These are phyloP conservation scores for Cochlearius cochlearius DNA, from an alignment of 2,113 vertebrate species.

Conservation along the genomic window DNA sequence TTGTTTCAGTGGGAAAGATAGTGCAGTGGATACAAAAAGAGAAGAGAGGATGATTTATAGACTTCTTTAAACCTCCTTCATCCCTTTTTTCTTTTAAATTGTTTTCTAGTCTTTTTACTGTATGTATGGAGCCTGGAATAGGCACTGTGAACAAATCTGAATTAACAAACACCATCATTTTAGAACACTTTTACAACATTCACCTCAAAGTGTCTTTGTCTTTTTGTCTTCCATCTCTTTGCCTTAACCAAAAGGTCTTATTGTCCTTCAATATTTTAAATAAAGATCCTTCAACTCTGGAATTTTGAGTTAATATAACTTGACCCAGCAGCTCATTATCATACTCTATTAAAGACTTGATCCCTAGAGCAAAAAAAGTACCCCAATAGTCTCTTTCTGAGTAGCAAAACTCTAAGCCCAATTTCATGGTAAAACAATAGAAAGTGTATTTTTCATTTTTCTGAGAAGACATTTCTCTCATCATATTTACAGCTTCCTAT, in stretches of 20 bases:
- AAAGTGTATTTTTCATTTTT: not conserved
- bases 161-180: not conserved
- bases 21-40: not conserved
- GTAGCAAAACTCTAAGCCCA: not conserved
- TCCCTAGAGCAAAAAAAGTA: not conserved
- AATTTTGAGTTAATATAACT: not conserved
- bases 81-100: not conserved
- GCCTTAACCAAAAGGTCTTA: not conserved
- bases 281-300: not conserved
- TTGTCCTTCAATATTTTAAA: not conserved
- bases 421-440: not conserved
- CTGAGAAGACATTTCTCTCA: not conserved
- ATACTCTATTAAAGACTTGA: not conserved
- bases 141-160: not conserved
- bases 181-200: not conserved
- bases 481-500: not conserved
- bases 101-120: not conserved
- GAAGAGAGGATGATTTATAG: not conserved
- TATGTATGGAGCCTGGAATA: not conserved
- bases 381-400: not conserved
- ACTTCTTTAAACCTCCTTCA: not conserved
- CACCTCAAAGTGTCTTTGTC: not conserved
- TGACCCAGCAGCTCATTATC: not conserved
- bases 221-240: not conserved
- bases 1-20: not conserved